Base-by-base conservation (phyloP, 2,888 invertebrate genomes). In the Xanthia togata region DNA sequence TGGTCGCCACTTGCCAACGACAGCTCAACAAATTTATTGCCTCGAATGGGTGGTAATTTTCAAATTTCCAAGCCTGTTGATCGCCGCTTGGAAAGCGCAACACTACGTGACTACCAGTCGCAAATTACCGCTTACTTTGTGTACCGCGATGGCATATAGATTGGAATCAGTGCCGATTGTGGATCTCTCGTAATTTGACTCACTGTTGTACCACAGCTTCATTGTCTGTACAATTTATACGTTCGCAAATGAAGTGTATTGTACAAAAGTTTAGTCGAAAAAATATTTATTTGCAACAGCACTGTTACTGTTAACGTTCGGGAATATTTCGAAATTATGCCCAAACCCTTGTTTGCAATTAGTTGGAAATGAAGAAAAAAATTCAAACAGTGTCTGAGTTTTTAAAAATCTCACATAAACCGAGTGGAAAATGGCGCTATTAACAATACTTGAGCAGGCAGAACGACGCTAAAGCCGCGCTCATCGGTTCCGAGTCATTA, bases 11-110 rank as follows among this genome's bases (percentile, higher is more conserved):
- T 96, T 96, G 96, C 93, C 89, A 91, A 91, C 93, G 96, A 96
- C 96, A 96, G 96, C 93, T 94, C 93, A 91, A 94, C 95, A 94
- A 95, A 96, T 96, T 96, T 96, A 96, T 96, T 93, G 94, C 94
- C 92, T 88, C 91, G 91, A 93, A 93, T 93, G 92, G 93, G 90
- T 93, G 93, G 93, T 94, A 96, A 95, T 95, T 95, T 95, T 95
- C 94, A 95, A 96, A 96, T 95, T 94, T 95, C 93, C 88, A 92
- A 88, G 94, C 95, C 94, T 95, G 95, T 96, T 95, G 96, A 95
- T 94, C 92, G 91, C 89, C 86, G 88, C 87, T 90, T 88, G 84
- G 87, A 87, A 85, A 87, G 88, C 88, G 87, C 89, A 85, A 84
- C 88, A 88, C 79, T 89, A 88, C 89, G 88, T 86, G 87, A 83